phyloP scores from a whole-genome alignment of 2,888 invertebrate genomes.

The Meiosimyza decipiens region DNA sequence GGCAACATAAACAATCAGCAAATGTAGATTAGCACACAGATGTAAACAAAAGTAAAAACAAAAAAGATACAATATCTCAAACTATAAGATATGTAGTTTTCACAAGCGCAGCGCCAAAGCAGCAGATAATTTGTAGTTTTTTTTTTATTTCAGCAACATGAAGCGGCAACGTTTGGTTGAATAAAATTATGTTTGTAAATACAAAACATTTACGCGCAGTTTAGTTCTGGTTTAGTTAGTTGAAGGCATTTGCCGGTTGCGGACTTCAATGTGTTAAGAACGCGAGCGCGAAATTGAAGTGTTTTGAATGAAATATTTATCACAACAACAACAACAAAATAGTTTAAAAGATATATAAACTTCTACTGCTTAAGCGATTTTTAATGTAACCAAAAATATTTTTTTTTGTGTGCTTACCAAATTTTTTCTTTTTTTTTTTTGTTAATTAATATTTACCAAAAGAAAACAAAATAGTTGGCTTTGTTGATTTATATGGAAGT shows the following conservation, averaged over 20 bases:
- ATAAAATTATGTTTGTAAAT: not conserved
- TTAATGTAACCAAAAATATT: not conserved
- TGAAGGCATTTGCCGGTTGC: slow-evolving; percentile 31
- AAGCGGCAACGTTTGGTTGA: not conserved
- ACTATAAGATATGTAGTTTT: too few species aligned
- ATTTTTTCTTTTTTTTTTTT: not conserved
- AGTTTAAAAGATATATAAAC: not conserved
- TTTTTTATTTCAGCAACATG: not conserved
- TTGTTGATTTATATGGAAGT: too few species aligned
- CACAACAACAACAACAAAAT: not conserved
- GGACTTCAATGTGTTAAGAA: slow-evolving; percentile 16
- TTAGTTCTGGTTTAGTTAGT: slow-evolving; percentile 22
- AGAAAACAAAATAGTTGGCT: not conserved
- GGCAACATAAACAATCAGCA: not conserved
- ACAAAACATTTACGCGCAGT: slow-evolving; percentile 15
- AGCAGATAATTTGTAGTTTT: too few species aligned
- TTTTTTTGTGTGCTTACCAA: not conserved
- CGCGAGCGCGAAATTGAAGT: not conserved
- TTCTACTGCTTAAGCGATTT: not conserved
- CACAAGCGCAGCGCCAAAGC: too few species aligned
- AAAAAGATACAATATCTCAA: too few species aligned
- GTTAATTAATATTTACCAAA: not conserved
- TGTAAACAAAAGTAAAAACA: too few species aligned
- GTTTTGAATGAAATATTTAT: not conserved
- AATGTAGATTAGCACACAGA: too few species aligned